phyloP scores from a whole-genome alignment of 2,797 vertebrate species.

The Mus spretus region DNA sequence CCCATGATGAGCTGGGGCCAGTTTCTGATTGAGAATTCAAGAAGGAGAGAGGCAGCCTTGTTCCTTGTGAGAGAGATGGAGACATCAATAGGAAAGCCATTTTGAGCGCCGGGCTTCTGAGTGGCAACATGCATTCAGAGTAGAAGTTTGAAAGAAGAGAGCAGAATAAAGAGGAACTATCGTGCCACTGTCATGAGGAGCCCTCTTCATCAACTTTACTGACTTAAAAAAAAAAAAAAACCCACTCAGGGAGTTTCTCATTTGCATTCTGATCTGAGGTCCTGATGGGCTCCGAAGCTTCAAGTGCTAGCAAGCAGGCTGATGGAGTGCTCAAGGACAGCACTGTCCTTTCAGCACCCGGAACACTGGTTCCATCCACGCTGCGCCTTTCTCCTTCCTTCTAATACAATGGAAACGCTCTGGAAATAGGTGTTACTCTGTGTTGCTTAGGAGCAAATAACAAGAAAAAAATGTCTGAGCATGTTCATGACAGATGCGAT shows the following conservation, averaged over 20 bases:
- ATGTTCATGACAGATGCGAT: background rate
- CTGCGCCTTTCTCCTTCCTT: fast-evolving
- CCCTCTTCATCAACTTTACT: background rate
- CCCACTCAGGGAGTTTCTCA: background rate
- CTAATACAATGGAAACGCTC: background rate
- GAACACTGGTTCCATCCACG: background rate
- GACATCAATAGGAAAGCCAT: constrained; percentile 55
- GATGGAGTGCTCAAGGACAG: background rate
- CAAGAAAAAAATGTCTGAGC: background rate
- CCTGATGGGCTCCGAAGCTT: background rate
- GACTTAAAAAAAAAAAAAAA: background rate
- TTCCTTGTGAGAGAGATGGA: background rate
- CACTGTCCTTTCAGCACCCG: background rate
- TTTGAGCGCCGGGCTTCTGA: constrained; percentile 40
- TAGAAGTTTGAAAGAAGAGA: constrained; percentile 55
- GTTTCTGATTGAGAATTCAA: constrained; percentile 43
- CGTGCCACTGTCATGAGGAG: constrained; percentile 36
- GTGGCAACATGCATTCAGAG: constrained; percentile 32
- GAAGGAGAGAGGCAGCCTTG: background rate
- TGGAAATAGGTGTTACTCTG: background rate
- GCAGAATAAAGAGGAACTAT: constrained; percentile 36
- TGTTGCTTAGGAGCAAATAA: background rate
- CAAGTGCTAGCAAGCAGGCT: background rate
- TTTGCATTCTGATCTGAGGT: constrained; percentile 25
- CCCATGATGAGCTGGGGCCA: fast-evolving